phyloP scores from a whole-genome alignment of 1,140 invertebrate species.

The Triops longicaudatus region DNA sequence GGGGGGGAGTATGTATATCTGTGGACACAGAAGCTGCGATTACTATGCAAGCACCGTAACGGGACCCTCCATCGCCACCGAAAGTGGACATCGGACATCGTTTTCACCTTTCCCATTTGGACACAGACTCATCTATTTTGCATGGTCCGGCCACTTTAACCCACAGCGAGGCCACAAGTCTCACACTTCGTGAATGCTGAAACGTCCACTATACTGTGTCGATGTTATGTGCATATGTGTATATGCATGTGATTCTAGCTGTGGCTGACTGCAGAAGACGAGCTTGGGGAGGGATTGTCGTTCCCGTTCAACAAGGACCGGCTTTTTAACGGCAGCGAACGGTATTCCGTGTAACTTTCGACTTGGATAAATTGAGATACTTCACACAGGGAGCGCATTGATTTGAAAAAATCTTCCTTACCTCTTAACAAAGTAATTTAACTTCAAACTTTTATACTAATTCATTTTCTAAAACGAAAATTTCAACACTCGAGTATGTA shows the following conservation, averaged over 20 bases:
- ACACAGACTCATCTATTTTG: constrained; percentile 7
- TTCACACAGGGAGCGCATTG: background rate
- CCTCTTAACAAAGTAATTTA: too few species aligned
- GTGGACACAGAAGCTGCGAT: background rate
- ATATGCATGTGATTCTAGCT: background rate
- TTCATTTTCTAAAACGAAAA: too few species aligned
- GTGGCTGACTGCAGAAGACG: background rate
- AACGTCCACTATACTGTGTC: background rate
- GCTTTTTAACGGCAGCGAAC: background rate
- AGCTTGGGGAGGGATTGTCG: background rate
- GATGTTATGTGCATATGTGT: background rate
- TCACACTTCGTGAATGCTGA: background rate
- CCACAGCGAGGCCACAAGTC: background rate
- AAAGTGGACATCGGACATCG: constrained; percentile 6
- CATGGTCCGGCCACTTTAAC: background rate
- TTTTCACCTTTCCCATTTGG: constrained; percentile 7
- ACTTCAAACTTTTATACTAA: too few species aligned
- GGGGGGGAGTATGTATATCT: background rate
- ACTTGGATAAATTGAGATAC: background rate
- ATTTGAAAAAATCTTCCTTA: too few species aligned
- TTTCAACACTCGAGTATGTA: too few species aligned
- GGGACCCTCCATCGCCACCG: background rate
- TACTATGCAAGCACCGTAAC: constrained; percentile 15
- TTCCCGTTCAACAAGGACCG: background rate
- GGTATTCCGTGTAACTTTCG: background rate